Evolutionary conservation across 2,113 vertebrate genomes (phyloP), one percentile per base, ranked within the genome.

Genomic region (Heptranchias perlo): DNA sequence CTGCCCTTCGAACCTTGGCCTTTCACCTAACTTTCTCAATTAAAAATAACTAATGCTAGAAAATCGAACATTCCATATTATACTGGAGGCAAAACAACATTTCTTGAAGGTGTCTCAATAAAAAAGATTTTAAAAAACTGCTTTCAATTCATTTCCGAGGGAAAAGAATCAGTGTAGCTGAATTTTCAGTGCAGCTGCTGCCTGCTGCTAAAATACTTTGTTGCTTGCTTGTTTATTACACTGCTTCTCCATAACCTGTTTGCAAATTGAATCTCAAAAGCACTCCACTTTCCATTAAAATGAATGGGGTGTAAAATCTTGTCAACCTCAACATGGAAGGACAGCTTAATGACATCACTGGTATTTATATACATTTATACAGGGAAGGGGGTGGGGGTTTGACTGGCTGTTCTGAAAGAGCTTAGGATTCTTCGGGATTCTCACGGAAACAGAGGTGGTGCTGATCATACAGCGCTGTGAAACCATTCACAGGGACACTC

Each of bases 231-330:
- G 84, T 49, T 58, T 58, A 61, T 54, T 58, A 35, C 52, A 58
- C 28, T 28, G 35, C 4, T 35, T 91, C 87, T 91, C 10, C 87
- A 89, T 28, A n/a, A 35, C 1, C 23, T 13, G 28, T 35, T 91
- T 91, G 52, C 54, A 58, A 91, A 91, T 35, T 58, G 87, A 58
- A 91, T 61, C 13, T n/a, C 87, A 91, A 91, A 91, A 91, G 11
- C 52, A 35, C 52, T 54, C 52, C 11, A 54, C 28, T 91, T 91
- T 91, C 52, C 31, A 16, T 91, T 28, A 91, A 91, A 58, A 91
- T 91, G 28, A 58, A 58, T 35, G 87, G 49, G 31, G 52, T 58
- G 49, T 35, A 52, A 49, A 28, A 52, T 52, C 21, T 87, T 87
- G 84, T 52, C 21, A 52, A 35, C 14, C 35, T 16, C 87, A 58